Evolutionary conservation across 2,797 vertebrate species (phyloP), one percentile per base, ranked within the genome.

Genomic region (Cyclura pinguis): DNA sequence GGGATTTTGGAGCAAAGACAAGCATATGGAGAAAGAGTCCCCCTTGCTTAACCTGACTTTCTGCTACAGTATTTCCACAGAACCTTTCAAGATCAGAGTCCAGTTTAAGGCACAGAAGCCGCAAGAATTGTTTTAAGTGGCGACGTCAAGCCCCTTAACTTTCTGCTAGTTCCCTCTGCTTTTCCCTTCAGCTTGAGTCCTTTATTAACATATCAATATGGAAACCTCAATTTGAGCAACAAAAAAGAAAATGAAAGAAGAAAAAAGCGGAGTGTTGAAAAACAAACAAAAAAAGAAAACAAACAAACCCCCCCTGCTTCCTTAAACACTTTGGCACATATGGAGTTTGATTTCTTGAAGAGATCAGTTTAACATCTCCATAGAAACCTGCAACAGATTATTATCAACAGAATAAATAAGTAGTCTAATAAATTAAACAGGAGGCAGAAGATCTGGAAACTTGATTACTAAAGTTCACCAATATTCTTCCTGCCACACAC

Each of bases 371-470:
- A 98, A 98, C 97, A 98, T 98, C 97, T 97, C 97, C 97, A 98
- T 98, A 98, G 98, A 98, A 98, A 98, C 98, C 97, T 97, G 97
- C 97, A 98, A 98, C 98, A 98, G 98, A 98, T 98, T 98, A 98
- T 98, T 97, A 98, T 98, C 98, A 98, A 98, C 97, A 98, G 97
- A 98, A 98, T 98, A 98, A 98, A 98, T 97, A 98, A 98, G 97
- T 97, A 97, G 97, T 97, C 97, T 98, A 97, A 98, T 98, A 98
- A 98, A 98, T 98, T 98, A 98, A 98, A 98, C 97, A 98, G 97
- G 94, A 97, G 97, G 97, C 97, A 97, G 97, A 96, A 97, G 97
- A 97, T 97, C 97, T 97, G 97, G 98, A 97, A 98, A 98, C 97
- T 97, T 97, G 97, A 98, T 98, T 98, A 97, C 97, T 91, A 94